Percentiles rank a stretch among this genome's conserved stretches.
phyloP scores from a whole-genome alignment of 2,888 invertebrate species.

The Myopa tessellatipennis region DNA sequence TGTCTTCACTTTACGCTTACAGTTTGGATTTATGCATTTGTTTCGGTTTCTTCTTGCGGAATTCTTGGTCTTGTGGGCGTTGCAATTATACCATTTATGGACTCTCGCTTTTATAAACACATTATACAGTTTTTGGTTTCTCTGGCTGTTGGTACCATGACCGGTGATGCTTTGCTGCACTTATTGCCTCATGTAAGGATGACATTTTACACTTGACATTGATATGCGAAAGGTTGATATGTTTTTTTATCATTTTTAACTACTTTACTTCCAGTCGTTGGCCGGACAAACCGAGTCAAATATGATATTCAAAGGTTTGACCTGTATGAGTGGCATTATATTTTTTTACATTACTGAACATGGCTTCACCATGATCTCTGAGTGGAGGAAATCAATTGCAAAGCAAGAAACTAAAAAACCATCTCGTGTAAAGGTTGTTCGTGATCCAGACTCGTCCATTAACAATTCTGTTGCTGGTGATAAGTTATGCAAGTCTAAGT shows the following conservation, averaged over 20 bases:
- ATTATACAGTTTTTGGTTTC: slow-evolving; percentile 92
- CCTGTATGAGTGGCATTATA: slow-evolving; percentile 78
- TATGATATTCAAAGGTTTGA: slow-evolving; percentile 88
- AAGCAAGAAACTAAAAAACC: slow-evolving; percentile 75
- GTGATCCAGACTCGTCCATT: slow-evolving; percentile 71
- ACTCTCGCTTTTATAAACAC: slow-evolving; percentile 87
- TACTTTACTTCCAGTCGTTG: slow-evolving; percentile 54
- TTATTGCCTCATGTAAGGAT: slow-evolving; percentile 85
- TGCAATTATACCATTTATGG: slow-evolving; percentile 92
- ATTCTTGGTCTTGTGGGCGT: slow-evolving; percentile 89
- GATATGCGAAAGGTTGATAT: not conserved
- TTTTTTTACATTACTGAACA: slow-evolving; percentile 92
- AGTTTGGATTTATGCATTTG: slow-evolving; percentile 87
- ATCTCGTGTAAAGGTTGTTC: slow-evolving; percentile 74
- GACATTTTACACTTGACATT: not conserved
- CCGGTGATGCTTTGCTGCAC: slow-evolving; percentile 92
- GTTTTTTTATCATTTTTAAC: not conserved
- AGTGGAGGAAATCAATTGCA: slow-evolving; percentile 82
- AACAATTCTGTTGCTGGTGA: slow-evolving; percentile 66
- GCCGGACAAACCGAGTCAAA: slow-evolving; percentile 70
- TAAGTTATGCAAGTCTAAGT: slow-evolving; percentile 87
- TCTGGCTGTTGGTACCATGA: slow-evolving; percentile 89
- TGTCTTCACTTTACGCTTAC: slow-evolving; percentile 43
- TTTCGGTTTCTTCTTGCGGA: slow-evolving; percentile 86
- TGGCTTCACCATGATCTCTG: slow-evolving; percentile 80